These are phyloP conservation scores for Zalophus californianus DNA, from an alignment of 2,797 vertebrate genomes.

Conservation along the genomic window DNA sequence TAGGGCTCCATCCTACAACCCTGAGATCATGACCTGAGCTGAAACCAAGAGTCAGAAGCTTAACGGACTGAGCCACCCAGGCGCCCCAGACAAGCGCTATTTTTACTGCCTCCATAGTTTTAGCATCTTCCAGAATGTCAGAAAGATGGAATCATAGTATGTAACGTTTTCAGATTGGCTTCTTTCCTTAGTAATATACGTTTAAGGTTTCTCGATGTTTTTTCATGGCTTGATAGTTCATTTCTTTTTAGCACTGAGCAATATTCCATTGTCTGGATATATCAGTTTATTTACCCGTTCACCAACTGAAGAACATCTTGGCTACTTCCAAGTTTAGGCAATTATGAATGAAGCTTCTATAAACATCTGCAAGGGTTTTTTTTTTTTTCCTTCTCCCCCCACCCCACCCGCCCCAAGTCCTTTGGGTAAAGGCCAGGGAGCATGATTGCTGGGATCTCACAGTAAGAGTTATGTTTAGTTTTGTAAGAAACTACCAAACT, in stretches of 20 bases:
- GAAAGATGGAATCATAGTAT: neutral
- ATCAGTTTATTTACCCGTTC: neutral
- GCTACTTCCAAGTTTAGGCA: neutral
- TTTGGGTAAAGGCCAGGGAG: neutral
- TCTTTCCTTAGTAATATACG: neutral
- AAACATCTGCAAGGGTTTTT: neutral
- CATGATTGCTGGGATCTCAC: neutral
- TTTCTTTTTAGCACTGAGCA: neutral
- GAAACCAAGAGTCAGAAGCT: neutral
- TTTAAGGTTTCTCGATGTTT: neutral
- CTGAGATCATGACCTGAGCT: neutral
- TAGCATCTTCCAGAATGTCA: neutral
- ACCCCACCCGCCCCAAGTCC: neutral
- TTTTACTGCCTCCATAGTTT: neutral
- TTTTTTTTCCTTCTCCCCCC: too few relatives aligned
- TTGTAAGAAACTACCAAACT: neutral
- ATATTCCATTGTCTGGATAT: neutral
- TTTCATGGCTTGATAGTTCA: neutral
- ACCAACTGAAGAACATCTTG: neutral
- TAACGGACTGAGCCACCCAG: neutral
- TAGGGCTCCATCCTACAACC: neutral
- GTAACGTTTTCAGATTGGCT: neutral
- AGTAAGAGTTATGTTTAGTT: neutral
- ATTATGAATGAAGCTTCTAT: neutral
- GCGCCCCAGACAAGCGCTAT: neutral